phyloP scores from a whole-genome alignment of 2,888 invertebrate species.

The Heliconius cydno region DNA sequence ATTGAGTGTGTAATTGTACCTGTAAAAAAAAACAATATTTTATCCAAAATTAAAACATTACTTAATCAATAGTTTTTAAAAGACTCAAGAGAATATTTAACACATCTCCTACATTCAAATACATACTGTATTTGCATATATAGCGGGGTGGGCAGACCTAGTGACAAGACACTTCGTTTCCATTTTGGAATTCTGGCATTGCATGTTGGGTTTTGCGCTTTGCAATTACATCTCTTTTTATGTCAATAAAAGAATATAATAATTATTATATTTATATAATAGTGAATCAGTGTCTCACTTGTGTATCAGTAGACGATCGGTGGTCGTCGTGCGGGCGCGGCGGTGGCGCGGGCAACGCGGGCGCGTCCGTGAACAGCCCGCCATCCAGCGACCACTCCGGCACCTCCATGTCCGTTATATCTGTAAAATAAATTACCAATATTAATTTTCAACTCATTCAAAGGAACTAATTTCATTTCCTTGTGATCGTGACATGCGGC shows the following conservation, averaged over 20 bases:
- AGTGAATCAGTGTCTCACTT: conserved; percentile 15
- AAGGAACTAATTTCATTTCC: not conserved
- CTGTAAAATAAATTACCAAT: not conserved
- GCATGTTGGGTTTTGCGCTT: not conserved
- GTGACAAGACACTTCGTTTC: not conserved
- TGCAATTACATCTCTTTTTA: not conserved
- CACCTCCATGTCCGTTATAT: conserved; percentile 19
- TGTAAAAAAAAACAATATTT: conserved; percentile 43
- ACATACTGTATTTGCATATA: too few species aligned
- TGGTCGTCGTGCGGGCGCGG: conserved; percentile 24
- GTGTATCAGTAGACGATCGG: conserved; percentile 44
- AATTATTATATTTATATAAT: not conserved
- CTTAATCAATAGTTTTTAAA: too few species aligned
- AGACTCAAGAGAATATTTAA: too few species aligned
- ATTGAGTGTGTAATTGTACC: conserved; percentile 68
- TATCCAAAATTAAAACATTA: too few species aligned
- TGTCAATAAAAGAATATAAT: too few species aligned
- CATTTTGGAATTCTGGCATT: too few species aligned
- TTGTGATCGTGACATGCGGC: not conserved
- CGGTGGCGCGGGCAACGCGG: conserved; percentile 53
- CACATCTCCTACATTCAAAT: too few species aligned
- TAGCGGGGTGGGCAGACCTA: not conserved
- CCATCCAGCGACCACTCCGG: conserved; percentile 33
- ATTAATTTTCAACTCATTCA: not conserved
- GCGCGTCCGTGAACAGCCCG: conserved; percentile 48